phyloP scores from a whole-genome alignment of 2,888 invertebrate genomes.

The Cyrtodaria siliqua region DNA sequence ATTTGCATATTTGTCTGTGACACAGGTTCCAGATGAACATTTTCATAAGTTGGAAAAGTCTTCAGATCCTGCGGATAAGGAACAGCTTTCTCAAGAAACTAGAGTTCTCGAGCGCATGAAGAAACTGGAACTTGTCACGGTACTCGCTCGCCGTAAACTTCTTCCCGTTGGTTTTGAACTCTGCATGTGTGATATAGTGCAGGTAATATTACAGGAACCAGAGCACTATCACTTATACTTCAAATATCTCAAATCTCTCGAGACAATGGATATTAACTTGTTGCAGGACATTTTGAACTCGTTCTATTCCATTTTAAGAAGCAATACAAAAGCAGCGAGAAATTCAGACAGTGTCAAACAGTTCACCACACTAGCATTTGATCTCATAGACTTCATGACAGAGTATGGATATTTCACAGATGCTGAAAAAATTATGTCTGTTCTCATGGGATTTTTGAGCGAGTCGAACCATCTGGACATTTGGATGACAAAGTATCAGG shows the following conservation, averaged over 20 bases:
- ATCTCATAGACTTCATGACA: conserved; percentile 74
- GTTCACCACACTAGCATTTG: conserved; percentile 75
- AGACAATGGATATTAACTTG: conserved; percentile 69
- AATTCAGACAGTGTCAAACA: conserved; percentile 71
- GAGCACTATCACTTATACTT: conserved; percentile 77
- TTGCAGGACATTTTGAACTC: conserved; percentile 74
- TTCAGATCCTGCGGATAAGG: conserved; percentile 66
- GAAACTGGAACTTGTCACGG: conserved; percentile 78
- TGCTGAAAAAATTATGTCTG: conserved; percentile 73
- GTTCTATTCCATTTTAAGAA: conserved; percentile 70
- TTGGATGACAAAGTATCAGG: conserved; percentile 78
- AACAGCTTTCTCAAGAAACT: conserved; percentile 72
- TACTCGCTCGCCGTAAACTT: conserved; percentile 71
- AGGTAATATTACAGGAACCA: conserved; percentile 75
- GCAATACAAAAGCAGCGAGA: conserved; percentile 67
- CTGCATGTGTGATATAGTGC: conserved; percentile 78
- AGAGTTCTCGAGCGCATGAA: conserved; percentile 73
- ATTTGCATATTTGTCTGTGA: too few relatives aligned
- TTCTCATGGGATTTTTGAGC: conserved; percentile 73
- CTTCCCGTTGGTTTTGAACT: conserved; percentile 80
- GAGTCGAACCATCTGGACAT: conserved; percentile 75
- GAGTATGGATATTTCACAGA: conserved; percentile 74
- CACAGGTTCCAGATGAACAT: conserved; percentile 71
- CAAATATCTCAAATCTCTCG: conserved; percentile 77
- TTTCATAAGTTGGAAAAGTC: conserved; percentile 70